Conservation (phyloP, 2,888 invertebrate genomes). For the Agrochola lychnidis region DNA sequence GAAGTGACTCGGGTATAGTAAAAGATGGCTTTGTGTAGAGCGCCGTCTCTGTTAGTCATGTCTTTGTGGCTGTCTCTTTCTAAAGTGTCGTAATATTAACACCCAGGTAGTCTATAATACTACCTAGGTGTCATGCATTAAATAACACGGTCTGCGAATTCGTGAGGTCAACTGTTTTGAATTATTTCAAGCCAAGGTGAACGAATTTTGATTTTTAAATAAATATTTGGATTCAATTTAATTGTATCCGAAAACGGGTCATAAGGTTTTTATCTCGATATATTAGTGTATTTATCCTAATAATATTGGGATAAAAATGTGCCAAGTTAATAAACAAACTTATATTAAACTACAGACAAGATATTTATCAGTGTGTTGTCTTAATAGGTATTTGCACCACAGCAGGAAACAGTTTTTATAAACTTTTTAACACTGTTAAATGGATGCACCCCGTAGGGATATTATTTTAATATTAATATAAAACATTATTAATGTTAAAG, state of each 20-base stretch:
- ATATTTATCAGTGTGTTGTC: background rate
- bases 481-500: no score
- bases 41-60: background rate
- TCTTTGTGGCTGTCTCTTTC: background rate
- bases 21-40: background rate
- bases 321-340: background rate
- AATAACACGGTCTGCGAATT: background rate
- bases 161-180: background rate
- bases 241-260: background rate
- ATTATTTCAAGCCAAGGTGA: background rate
- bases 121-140: background rate
- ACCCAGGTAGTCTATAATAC: background rate
- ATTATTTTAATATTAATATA: slow-evolving; percentile 25
- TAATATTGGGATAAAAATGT: slow-evolving; percentile 27
- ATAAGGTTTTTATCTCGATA: slow-evolving; percentile 16
- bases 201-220: background rate
- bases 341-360: background rate
- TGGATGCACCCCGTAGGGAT: background rate
- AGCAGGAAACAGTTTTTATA: background rate
- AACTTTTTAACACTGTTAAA: background rate
- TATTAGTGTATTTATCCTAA: background rate
- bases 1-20: background rate
- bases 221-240: background rate
- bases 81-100: background rate
- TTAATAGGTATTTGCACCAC: background rate